These are phyloP conservation scores for Hydrocynus forskahlii DNA, from an alignment of 2,797 vertebrate species.

Conservation along the genomic window DNA sequence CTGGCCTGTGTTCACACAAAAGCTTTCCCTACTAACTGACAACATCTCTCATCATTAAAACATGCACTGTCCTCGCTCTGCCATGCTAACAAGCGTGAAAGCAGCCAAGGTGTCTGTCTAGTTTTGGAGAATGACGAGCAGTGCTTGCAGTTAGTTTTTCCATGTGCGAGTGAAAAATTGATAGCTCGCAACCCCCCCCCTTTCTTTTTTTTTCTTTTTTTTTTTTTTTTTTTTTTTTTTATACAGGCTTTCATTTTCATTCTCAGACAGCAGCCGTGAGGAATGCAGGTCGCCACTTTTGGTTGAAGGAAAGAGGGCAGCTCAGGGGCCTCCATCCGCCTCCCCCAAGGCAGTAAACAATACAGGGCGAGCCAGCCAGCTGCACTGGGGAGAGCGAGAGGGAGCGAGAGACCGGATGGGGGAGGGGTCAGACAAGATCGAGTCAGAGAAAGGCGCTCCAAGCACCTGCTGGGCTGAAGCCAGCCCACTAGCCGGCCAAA, in stretches of 20 bases:
- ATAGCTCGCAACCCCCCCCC: neutral
- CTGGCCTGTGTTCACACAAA: constrained; percentile 8
- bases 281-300: constrained; percentile 61
- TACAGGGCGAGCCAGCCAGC: constrained; percentile 59
- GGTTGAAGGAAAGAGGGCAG: constrained; percentile 30
- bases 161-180: constrained; percentile 15
- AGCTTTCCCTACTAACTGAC: neutral
- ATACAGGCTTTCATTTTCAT: constrained; percentile 43
- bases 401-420: constrained; percentile 26
- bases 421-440: constrained; percentile 30
- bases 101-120: neutral
- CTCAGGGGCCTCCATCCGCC: constrained; percentile 43
- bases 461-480: constrained; percentile 61
- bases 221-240: neutral
- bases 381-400: constrained; percentile 34
- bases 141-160: neutral
- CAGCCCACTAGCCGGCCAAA: constrained; percentile 42
- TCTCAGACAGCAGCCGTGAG: constrained; percentile 55
- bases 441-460: constrained; percentile 44
- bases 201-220: neutral
- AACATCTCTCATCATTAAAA: constrained; percentile 24
- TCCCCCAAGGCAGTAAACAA: constrained; percentile 56
- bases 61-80: neutral
- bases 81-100: constrained; percentile 2
- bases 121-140: neutral